Evolutionary conservation across 2,113 vertebrate species (phyloP).

Genomic region (Pseudopipra pipra): DNA sequence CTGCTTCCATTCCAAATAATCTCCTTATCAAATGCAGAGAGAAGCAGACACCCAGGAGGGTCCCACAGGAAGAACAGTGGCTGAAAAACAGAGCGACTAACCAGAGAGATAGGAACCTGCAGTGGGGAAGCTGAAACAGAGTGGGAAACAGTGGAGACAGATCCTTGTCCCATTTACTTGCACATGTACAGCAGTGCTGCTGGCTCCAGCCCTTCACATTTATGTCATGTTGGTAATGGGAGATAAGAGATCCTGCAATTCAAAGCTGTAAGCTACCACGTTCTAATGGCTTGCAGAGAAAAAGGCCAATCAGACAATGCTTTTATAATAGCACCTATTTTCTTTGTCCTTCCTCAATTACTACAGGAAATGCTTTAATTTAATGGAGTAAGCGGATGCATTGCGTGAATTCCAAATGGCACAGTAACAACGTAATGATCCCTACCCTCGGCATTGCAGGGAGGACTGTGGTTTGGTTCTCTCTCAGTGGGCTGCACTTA

Average conservation of each 20-base stretch:
- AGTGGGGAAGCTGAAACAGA: not conserved
- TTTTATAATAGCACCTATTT: conserved; percentile 32
- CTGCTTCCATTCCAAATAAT: conserved; percentile 26
- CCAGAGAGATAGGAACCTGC: not conserved
- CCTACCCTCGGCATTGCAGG: not conserved
- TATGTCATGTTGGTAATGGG: not conserved
- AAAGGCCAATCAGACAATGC: not conserved
- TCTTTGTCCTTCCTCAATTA: conserved; percentile 24
- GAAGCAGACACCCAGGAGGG: not conserved
- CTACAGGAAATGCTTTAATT: conserved; percentile 43
- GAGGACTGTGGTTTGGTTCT: not conserved
- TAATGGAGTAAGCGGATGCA: not conserved
- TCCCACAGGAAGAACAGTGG: conserved; percentile 9
- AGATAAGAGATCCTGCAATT: not conserved
- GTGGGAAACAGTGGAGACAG: not conserved
- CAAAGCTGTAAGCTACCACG: not conserved
- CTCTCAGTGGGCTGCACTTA: conserved; percentile 11
- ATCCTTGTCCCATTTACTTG: not conserved
- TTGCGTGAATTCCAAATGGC: not conserved
- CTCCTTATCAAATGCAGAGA: conserved; percentile 30
- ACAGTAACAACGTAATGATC: not conserved
- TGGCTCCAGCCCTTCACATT: not conserved
- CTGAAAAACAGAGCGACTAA: not conserved
- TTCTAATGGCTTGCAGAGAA: not conserved
- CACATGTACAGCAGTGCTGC: not conserved